phyloP scores from a whole-genome alignment of 2,113 vertebrate species.

The Abramis brama region DNA sequence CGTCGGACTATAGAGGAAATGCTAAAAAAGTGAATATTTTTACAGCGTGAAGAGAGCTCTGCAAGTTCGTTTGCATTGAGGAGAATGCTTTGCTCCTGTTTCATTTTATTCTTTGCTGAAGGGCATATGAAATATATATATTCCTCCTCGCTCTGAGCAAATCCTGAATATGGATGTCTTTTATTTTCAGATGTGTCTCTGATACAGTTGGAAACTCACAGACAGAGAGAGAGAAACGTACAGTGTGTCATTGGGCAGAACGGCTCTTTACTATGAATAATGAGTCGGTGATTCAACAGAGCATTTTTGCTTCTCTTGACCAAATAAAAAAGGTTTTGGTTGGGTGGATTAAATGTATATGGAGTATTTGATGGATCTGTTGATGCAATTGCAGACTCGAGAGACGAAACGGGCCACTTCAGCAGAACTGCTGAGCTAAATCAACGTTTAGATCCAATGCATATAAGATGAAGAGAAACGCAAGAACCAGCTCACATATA shows the following conservation, averaged over 20 bases:
- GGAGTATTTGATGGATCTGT: constrained; percentile 24
- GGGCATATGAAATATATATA: constrained; percentile 49
- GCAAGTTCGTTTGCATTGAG: not conserved
- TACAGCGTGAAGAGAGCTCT: not conserved
- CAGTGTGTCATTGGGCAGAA: constrained; percentile 1
- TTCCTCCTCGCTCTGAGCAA: constrained; percentile 24
- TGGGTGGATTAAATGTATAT: constrained; percentile 1
- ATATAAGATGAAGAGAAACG: constrained; percentile 1
- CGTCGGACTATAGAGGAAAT: not conserved
- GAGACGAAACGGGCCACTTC: not conserved
- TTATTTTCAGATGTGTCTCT: constrained; percentile 28
- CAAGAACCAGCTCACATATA: not conserved
- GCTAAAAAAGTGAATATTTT: not conserved
- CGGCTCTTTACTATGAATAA: constrained; percentile 43
- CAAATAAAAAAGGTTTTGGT: constrained; percentile 33
- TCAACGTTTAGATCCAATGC: constrained; percentile 32
- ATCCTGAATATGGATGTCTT: constrained; percentile 51
- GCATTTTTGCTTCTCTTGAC: constrained; percentile 45
- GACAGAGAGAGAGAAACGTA: constrained; percentile 7
- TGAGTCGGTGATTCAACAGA: constrained; percentile 51
- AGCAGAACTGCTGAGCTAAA: constrained; percentile 14
- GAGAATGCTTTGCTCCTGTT: constrained; percentile 39
- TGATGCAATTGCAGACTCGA: constrained; percentile 28
- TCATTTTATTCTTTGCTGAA: constrained; percentile 46
- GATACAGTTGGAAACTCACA: constrained; percentile 13